Evolutionary conservation across 2,113 vertebrate genomes (phyloP), one percentile per base, ranked within the genome.

Genomic region (Amphilophus citrinellus): DNA sequence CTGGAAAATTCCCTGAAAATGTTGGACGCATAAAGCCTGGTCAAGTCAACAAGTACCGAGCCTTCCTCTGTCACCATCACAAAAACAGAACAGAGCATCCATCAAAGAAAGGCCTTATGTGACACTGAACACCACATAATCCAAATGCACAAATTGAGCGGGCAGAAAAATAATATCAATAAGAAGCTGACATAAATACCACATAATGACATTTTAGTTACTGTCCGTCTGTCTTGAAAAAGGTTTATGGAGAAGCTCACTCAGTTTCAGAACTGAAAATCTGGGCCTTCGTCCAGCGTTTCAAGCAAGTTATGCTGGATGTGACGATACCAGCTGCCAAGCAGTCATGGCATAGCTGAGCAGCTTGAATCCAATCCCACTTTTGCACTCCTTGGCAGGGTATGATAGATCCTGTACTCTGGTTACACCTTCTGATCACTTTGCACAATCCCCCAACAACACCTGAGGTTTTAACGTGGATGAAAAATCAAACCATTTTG

Each of bases 321-420:
- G 10, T 58, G 82, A 65, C 68, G 81, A 77, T 30, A 37, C 35
- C 61, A 60, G 83, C 85, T 86, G 91, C 87, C 82, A 57, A 88
- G 59, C 35, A 44, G 78, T 86, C 24, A 35, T 30, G 5, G 75
- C 84, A 88, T 63, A 71, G 83, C 80, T 73, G 63, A 83, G 82
- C 90, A 84, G 66, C 66, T 73, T 53, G 79, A 84, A 59, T 83
- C 63, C 35, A 77, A 88, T 87, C 60, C 65, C 58, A 78, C 62
- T 77, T 79, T 53, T 37, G 17, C 39, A n/a, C 81, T 79, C 65
- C n/a, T 59, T n/a, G 50, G 39, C 53, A 24, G 61, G 39, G 53
- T 15, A 50, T 75, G 77, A 82, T 53, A 39, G 77, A 87, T 63
- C 24, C 66, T 68, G 62, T 56, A 32, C 83, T 79, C 77, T 73